Evolutionary conservation across 1,140 invertebrate species (phyloP).

Genomic region (Penaeus chinensis): DNA sequence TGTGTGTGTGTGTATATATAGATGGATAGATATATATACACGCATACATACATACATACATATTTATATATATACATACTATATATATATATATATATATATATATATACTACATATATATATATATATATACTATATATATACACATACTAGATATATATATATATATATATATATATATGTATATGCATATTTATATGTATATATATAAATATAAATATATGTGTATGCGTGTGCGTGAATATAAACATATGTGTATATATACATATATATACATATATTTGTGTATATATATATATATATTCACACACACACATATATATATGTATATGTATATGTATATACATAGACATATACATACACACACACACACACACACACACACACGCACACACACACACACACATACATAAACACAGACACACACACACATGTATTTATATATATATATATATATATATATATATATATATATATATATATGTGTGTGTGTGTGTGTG

Average conservation of each 20-base stretch:
- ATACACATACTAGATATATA: neutral
- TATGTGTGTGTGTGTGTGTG: neutral
- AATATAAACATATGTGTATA: neutral
- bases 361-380: neutral
- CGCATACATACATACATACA: neutral
- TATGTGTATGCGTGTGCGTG: neutral
- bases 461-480: constrained; percentile 26
- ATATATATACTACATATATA: neutral
- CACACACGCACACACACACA: neutral
- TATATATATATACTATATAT: neutral
- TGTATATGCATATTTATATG: neutral
- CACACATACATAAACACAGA: neutral
- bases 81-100: constrained; percentile 28
- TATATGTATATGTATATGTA: neutral
- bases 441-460: neutral
- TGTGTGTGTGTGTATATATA: no score
- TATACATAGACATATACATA: neutral
- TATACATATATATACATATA: neutral
- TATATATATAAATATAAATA: constrained; percentile 13
- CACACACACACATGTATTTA: neutral
- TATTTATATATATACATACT: neutral
- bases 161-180: neutral
- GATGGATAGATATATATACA: neutral
- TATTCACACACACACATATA: neutral
- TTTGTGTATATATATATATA: neutral